Base-by-base conservation (phyloP, 2,888 invertebrate genomes). In the Drosophila yooni region DNA sequence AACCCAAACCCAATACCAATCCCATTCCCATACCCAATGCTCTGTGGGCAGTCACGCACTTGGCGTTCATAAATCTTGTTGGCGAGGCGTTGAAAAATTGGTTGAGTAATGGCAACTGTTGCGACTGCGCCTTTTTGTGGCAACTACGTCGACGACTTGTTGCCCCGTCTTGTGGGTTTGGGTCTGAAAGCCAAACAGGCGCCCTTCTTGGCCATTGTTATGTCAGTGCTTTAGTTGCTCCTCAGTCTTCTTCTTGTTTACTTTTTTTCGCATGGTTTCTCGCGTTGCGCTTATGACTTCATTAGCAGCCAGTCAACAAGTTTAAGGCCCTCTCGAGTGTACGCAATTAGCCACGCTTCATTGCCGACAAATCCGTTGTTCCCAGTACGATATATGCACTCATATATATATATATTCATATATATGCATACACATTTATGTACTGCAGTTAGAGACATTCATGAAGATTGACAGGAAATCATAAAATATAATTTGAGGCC, bases 381-480 rank as follows among this genome's bases (percentile, higher is more conserved):
- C 10, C 21, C 57, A 57, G 57, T 56, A 15, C 27, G 27, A 36
- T 25, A 27, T 34, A 13, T 18, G 5, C 2, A 36, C 7, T 2
- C 0, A 3, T 15, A 21, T 27, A 13, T 1, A 5, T 10, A 10
- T 18, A n/a, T n/a, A 29, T 21, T 8, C 3, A 13, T 27, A 13
- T 13, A 40, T 8, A 13, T 15, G 11, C 10, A 11, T 25, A 21
- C 0, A 27, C 10, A 27, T 33, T 48, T 21, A 36, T 74, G 58
- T 69, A 57, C 66, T 62, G 62, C 76, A 85, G 77, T 72, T 80
- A 71, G 74, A 75, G 63, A 63, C 74, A 68, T 78, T 85, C 69
- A 89, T 85, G 69, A 70, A 81, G 90, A 88, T 76, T 85, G 85
- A 85, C 85, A 90, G 85, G 90, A 85, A 88, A 90, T 88, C 90